These are phyloP conservation scores for Zootoca vivipara DNA, from an alignment of 2,113 vertebrate genomes.

Conservation along the genomic window DNA sequence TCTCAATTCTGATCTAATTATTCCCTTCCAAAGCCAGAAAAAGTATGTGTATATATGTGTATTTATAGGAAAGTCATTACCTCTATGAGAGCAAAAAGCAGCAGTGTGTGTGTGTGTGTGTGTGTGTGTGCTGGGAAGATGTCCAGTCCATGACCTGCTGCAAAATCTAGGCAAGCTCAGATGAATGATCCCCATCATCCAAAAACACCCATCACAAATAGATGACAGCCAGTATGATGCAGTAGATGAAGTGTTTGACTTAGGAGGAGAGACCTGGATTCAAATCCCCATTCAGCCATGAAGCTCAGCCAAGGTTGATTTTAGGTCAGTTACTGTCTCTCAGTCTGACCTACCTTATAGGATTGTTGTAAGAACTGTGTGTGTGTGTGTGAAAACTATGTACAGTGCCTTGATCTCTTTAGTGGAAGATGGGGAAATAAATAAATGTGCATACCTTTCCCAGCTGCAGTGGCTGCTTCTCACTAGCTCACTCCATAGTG, in stretches of 20 bases:
- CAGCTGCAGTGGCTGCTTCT: no score
- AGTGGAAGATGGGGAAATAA: neutral
- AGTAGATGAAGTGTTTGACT: neutral
- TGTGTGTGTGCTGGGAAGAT: neutral
- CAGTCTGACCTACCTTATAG: neutral
- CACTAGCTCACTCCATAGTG: neutral
- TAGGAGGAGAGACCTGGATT: neutral
- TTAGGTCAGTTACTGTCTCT: neutral
- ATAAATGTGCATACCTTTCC: neutral
- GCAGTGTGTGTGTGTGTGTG: no score
- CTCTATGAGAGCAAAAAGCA: neutral
- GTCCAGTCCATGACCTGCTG: neutral
- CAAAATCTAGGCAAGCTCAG: slow-evolving; percentile 1
- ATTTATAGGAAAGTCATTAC: neutral
- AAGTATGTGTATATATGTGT: fast-evolving
- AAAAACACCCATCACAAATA: neutral
- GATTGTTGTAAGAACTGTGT: neutral
- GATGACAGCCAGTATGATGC: neutral
- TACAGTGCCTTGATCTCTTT: neutral
- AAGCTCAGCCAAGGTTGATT: neutral
- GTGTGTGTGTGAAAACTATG: no score
- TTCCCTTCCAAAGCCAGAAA: neutral
- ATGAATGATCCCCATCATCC: neutral
- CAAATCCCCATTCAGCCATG: neutral
- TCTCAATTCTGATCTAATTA: neutral